Evolutionary conservation across 2,888 invertebrate genomes (phyloP), one percentile per base, ranked within the genome.

Genomic region (Thymelicus acteon): DNA sequence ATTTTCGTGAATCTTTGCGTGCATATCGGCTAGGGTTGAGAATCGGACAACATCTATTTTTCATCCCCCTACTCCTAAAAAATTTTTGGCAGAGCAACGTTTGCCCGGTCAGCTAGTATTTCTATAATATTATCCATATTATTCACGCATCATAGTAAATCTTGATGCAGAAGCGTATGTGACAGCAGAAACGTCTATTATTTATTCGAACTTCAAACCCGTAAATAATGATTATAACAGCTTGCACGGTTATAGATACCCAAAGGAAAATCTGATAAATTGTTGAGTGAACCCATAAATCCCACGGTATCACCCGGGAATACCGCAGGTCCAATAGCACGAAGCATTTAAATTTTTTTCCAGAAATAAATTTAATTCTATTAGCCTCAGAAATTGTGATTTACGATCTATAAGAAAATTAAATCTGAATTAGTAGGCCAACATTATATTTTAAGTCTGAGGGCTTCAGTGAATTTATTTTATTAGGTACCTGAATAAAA

Each of bases 331-430:
- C 52, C 7, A 61, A 67, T 61, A 60, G 24, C 31, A 60, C 52
- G 19, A 67, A 52, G 60, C 49, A 67, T 70, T 64, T 52, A 8
- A 63, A 64, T 31, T 49, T 70, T 44, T 70, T 60, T 60, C 48
- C 44, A 44, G 44, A 40, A 60, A 70, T 63, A 19, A 19, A 19
- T 54, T 54, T 54, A 70, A 70, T 70, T 70, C 64, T 70, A 70
- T 70, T 65, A 71, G 60, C 60, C n/a, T 37, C 31, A 64, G 44
- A 71, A 65, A 71, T 47, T 65, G 52, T 60, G 71, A 71, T 71
- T 71, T 71, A 71, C 60, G 60, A 65, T 47, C 44, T 44, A 54
- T 60, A 65, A 71, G 71, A 71, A 71, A 71, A 71, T 71, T 65
- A 71, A 65, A 65, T 60, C 54, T 44, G 44, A 71, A 52, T 64